Conservation (phyloP, 2,113 vertebrate species). For the Rhinolophus ferrumequinum region DNA sequence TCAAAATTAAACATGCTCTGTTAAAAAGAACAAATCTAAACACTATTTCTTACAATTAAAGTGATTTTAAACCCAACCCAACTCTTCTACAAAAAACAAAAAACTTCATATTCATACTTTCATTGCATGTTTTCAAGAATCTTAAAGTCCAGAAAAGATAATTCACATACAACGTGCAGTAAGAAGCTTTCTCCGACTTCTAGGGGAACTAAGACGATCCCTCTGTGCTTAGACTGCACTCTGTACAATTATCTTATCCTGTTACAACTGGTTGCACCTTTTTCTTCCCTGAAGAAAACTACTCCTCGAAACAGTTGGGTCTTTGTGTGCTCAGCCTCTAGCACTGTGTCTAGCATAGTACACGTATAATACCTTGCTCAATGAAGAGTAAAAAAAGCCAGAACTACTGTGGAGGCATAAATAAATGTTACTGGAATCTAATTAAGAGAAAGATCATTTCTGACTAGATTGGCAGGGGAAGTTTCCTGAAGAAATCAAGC, state of each 20-base stretch:
- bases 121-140: background rate
- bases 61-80: background rate
- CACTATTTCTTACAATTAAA: slow-evolving; percentile 7
- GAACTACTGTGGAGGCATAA: background rate
- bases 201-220: background rate
- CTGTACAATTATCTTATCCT: background rate
- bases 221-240: background rate
- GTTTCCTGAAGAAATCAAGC: background rate
- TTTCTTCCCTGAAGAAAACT: background rate
- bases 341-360: background rate
- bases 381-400: background rate
- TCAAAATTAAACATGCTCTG: slow-evolving; percentile 17
- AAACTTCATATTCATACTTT: background rate
- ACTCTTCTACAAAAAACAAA: background rate
- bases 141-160: slow-evolving; percentile 24
- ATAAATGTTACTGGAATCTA: background rate
- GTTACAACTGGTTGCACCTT: background rate
- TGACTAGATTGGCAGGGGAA: background rate
- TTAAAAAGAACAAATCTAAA: background rate
- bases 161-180: background rate
- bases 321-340: background rate
- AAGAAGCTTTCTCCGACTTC: background rate
- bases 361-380: background rate
- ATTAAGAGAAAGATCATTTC: slow-evolving; percentile 2
- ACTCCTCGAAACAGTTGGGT: background rate